Evolutionary conservation across 2,888 invertebrate genomes (phyloP), one percentile per base, ranked within the genome.

Genomic region (Papilio elwesi): DNA sequence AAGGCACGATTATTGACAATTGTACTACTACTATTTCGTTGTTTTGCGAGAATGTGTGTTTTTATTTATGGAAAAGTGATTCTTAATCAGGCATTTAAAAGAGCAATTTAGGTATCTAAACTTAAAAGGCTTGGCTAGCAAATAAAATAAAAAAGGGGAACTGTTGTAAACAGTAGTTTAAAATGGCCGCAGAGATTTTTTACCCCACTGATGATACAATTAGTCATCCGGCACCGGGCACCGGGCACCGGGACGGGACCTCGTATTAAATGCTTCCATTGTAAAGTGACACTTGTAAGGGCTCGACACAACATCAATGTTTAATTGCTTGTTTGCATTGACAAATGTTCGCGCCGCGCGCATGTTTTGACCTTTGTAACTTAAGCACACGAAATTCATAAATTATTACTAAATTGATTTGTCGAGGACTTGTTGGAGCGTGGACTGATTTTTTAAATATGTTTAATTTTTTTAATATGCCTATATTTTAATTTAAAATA

Each of bases 291-390:
- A 90, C 86, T 89, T 85, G 87, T 83, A 84, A 83, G 90, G 90
- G 89, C 85, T 86, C 84, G 80, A 82, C 77, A 82, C 77, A 77
- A 76, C 74, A 77, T 76, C 74, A 79, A 79, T 83, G 81, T 82
- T 86, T 87, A 90, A 91, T 90, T 86, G 88, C 86, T 87, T 90
- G 90, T 90, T 90, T 90, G 85, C 84, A 83, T 76, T 90, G 88
- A 90, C 87, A 89, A 90, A 90, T 89, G 89, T 81, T 64, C 16
- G 13, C 16, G 10, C 52, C 71, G 38, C 70, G 71, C 69, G 75
- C 71, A 43, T 47, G 36, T 65, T 43, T 65, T 38, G 43, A 48
- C 68, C 55, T 66, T 71, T 70, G 68, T 26, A 26, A 26, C 2
- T 26, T 59, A 68, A 64, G 64, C 47, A 63, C 16, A 64, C 26